These are phyloP conservation scores for Tachina fera DNA, from an alignment of 2,888 invertebrate species.

Conservation along the genomic window DNA sequence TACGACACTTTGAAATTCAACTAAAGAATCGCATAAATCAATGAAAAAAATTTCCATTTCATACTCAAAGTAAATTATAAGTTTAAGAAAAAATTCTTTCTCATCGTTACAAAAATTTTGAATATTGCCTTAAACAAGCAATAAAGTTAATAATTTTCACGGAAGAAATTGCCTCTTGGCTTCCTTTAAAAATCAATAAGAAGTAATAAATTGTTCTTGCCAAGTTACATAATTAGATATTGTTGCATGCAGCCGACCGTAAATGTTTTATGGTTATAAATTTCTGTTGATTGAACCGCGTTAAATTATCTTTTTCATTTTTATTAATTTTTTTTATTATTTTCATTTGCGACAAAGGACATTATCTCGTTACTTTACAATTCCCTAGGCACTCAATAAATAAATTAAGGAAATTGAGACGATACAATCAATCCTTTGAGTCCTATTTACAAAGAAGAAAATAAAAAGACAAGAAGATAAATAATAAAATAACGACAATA, in stretches of 20 bases:
- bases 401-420: slow-evolving; percentile 65
- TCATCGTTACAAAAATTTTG: too few species aligned
- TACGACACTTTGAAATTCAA: too few species aligned
- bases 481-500: slow-evolving; percentile 23
- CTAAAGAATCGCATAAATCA: too few species aligned
- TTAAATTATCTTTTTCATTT: slow-evolving; percentile 21
- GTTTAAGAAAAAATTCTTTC: too few species aligned
- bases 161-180: background rate
- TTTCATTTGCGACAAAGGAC: slow-evolving; percentile 62
- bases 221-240: background rate
- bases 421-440: slow-evolving; percentile 69
- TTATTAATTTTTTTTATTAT: slow-evolving; percentile 21
- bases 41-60: too few species aligned
- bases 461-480: slow-evolving; percentile 16
- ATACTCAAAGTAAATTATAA: too few species aligned
- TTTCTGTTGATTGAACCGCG: slow-evolving; percentile 74
- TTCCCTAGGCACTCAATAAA: slow-evolving; percentile 65
- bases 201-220: background rate
- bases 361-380: slow-evolving; percentile 56
- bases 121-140: background rate
- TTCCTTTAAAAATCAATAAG: background rate
- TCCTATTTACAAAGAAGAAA: slow-evolving; percentile 53
- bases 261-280: background rate
- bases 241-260: slow-evolving; percentile 44
- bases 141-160: background rate